Percentiles rank a stretch among this genome's conserved stretches.
Conservation (phyloP, 2,888 invertebrate genomes). For the Gnatocerus cornutus region DNA sequence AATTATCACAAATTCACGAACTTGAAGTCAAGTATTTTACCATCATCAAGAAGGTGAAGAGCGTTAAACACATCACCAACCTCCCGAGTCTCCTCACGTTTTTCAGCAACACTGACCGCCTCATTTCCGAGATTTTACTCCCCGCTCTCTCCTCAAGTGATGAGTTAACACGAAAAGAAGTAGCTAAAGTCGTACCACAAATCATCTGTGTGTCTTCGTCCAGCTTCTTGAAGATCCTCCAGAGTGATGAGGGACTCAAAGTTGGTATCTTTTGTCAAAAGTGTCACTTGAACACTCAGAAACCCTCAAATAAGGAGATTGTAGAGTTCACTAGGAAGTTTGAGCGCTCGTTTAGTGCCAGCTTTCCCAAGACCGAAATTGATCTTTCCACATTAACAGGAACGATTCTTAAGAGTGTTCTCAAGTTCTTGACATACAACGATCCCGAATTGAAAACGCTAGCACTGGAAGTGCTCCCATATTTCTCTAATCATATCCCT, state of each 20-base stretch:
- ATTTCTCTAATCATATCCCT: slow-evolving; percentile 69
- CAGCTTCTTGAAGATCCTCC: slow-evolving; percentile 56
- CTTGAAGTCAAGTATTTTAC: background rate
- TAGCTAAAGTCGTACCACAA: slow-evolving; percentile 55
- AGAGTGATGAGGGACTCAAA: background rate
- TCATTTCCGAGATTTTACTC: slow-evolving; percentile 40
- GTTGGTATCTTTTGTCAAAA: slow-evolving; percentile 57
- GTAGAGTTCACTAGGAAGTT: slow-evolving; percentile 15
- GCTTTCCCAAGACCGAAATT: slow-evolving; percentile 54
- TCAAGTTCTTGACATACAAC: slow-evolving; percentile 54
- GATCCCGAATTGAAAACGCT: slow-evolving; percentile 62
- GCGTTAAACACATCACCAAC: background rate
- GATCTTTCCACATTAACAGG: slow-evolving; percentile 58
- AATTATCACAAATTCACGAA: slow-evolving; percentile 39
- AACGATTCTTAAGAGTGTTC: slow-evolving; percentile 60
- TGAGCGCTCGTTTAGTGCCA: background rate
- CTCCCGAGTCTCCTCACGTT: slow-evolving; percentile 56
- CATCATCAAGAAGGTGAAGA: background rate
- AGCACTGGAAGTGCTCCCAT: slow-evolving; percentile 68
- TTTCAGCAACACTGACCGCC: slow-evolving; percentile 55
- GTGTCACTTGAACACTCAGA: slow-evolving; percentile 50
- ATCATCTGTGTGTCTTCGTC: slow-evolving; percentile 61
- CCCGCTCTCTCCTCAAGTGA: slow-evolving; percentile 19
- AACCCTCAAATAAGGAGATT: slow-evolving; percentile 6
- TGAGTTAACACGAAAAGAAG: slow-evolving; percentile 42